Conservation (phyloP, 2,113 vertebrate species). For the Sorex fumeus region DNA sequence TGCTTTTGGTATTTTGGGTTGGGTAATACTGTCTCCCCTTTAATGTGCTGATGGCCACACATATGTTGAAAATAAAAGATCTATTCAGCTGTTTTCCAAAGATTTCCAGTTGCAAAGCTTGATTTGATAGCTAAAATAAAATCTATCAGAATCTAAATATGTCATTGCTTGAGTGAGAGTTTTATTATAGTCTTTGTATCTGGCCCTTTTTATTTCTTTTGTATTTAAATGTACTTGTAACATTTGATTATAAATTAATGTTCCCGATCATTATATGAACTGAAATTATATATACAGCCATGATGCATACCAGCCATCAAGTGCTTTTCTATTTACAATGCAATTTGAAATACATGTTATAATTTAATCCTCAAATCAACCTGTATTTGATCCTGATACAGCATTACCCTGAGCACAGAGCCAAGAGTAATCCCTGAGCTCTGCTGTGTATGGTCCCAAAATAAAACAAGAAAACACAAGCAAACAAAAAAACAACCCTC, state of each 20-base stretch:
- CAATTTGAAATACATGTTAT: neutral
- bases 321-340: constrained; percentile 9
- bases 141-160: neutral
- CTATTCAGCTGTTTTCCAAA: neutral
- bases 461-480: too few relatives aligned
- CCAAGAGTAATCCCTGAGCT: too few relatives aligned
- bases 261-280: constrained; percentile 4
- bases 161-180: neutral
- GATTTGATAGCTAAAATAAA: constrained; percentile 42
- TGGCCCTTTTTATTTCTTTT: neutral
- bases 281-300: neutral
- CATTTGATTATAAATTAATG: constrained; percentile 22
- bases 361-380: constrained; percentile 44
- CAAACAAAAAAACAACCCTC: neutral
- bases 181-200: constrained; percentile 45
- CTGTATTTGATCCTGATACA: too few relatives aligned
- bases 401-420: too few relatives aligned
- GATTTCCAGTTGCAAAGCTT: neutral
- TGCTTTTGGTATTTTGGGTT: neutral
- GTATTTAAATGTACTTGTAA: constrained; percentile 10
- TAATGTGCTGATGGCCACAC: neutral
- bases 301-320: neutral
- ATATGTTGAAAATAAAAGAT: neutral
- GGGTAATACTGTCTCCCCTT: neutral
- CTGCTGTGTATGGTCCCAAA: too few relatives aligned